phyloP scores from a whole-genome alignment of 1,140 invertebrate genomes.

The Macrosteles quadrilineatus region DNA sequence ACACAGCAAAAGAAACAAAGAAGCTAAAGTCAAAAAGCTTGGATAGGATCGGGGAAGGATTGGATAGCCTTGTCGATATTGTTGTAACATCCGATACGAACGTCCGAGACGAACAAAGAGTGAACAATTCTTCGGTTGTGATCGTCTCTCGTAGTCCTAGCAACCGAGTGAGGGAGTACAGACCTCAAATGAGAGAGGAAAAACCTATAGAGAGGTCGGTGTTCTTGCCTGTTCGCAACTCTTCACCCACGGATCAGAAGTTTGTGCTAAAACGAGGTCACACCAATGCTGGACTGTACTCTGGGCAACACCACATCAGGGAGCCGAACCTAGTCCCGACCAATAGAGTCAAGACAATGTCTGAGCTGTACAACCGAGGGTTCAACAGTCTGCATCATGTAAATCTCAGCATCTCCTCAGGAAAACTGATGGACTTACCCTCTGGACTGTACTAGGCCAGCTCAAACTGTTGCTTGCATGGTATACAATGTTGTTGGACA shows the following conservation, averaged over 20 bases:
- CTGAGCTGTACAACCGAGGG: slow-evolving; percentile 38
- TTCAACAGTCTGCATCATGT: slow-evolving; percentile 33
- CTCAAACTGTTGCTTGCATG: background rate
- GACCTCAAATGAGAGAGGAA: background rate
- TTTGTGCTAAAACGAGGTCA: slow-evolving; percentile 57
- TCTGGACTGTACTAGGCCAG: slow-evolving; percentile 64
- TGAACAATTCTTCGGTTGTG: slow-evolving; percentile 33
- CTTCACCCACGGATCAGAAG: slow-evolving; percentile 22
- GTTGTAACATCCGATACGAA: slow-evolving; percentile 59
- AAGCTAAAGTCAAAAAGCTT: slow-evolving; percentile 70
- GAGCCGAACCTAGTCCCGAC: slow-evolving; percentile 47
- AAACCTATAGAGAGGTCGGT: slow-evolving; percentile 32
- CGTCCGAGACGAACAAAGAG: slow-evolving; percentile 31
- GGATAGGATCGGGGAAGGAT: slow-evolving; percentile 72
- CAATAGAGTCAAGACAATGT: slow-evolving; percentile 50
- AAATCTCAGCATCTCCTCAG: slow-evolving; percentile 46
- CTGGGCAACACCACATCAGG: slow-evolving; percentile 53
- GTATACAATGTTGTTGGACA: too few relatives aligned
- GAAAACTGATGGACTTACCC: slow-evolving; percentile 68
- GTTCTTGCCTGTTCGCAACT: slow-evolving; percentile 34
- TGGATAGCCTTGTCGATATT: slow-evolving; percentile 71
- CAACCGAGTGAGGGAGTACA: background rate
- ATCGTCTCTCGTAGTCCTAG: slow-evolving; percentile 37
- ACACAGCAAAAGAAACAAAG: slow-evolving; percentile 44
- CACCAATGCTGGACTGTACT: slow-evolving; percentile 62